Evolutionary conservation across 2,797 vertebrate species (phyloP), one percentile per base, ranked within the genome.

Genomic region (Danio kyathit): DNA sequence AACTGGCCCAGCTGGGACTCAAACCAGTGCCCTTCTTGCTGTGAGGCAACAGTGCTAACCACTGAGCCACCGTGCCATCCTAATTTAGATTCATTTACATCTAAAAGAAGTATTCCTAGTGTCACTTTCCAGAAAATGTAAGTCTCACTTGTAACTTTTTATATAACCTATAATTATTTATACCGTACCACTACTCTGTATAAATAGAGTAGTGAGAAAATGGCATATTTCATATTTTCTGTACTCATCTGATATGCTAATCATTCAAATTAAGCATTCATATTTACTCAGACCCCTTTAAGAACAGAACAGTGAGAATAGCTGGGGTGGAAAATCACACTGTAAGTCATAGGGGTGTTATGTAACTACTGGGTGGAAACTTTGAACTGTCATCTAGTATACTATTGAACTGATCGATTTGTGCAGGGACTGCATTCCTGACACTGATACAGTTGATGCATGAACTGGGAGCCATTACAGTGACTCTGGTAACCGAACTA

Each of bases 401-500:
- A 80, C 19, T 69, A 57, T 80, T 57, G 78, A 49, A 56, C 78
- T 73, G 70, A 84, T 86, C 76, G 63, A 73, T 84, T 76, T 73
- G 82, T 16, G 11, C 59, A 52, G 74, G 48, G 40, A 60, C 77
- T 67, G 67, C 61, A 59, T 76, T 79, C 56, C 66, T 81, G 64
- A 56, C 65, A 44, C 43, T 59, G 63, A 81, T 74, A 54, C 76
- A 75, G 41, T 40, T 74, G 74, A 79, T 78, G 49, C 56, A 70
- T 64, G 57, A 72, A 89, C 90, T 86, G 17, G 88, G 90, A 92
- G 92, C 85, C 88, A 89, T 91, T 89, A 88, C 88, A 90, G 87
- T 76, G 81, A 78, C 67, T 81, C 38, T 75, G 73, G 84, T 77
- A 74, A 83, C 0, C 12, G 44, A 54, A 38, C 54, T 80, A 66